Conservation (phyloP, 2,888 invertebrate genomes). For the Mythimna loreyi region DNA sequence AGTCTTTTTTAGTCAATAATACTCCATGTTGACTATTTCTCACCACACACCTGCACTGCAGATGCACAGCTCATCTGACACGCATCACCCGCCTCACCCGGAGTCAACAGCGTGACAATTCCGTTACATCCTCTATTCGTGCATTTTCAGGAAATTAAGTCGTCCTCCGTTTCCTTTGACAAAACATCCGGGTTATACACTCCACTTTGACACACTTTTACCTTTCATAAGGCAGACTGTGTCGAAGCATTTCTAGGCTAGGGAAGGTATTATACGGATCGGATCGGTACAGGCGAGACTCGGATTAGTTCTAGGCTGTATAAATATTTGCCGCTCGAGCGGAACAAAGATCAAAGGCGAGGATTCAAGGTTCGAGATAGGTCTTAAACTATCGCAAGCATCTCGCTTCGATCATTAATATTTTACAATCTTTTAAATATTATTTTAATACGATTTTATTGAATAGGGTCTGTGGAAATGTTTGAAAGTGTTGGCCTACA, state of each 20-base stretch:
- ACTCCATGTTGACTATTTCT: not conserved
- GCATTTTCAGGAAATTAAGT: constrained; percentile 53
- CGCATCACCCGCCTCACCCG: not conserved
- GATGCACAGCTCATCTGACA: not conserved
- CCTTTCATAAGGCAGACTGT: constrained; percentile 2
- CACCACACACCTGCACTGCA: not conserved
- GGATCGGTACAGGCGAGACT: not conserved
- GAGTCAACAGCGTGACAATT: constrained; percentile 16
- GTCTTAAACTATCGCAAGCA: not conserved
- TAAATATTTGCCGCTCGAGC: not conserved
- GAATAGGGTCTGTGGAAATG: no score
- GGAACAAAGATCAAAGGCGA: no score
- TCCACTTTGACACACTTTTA: constrained; percentile 21
- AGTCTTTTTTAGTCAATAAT: not conserved
- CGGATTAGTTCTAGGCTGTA: not conserved
- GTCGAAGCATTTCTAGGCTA: not conserved
- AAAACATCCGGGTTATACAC: constrained; percentile 29
- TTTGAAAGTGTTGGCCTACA: no score
- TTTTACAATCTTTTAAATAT: not conserved
- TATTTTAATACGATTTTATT: no score
- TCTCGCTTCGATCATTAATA: not conserved
- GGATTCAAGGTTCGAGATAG: not conserved
- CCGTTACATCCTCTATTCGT: constrained; percentile 22
- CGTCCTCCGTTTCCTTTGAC: constrained; percentile 28
- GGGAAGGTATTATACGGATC: not conserved